Conservation (phyloP, 1,140 invertebrate species). For the Ceratina australensis region DNA sequence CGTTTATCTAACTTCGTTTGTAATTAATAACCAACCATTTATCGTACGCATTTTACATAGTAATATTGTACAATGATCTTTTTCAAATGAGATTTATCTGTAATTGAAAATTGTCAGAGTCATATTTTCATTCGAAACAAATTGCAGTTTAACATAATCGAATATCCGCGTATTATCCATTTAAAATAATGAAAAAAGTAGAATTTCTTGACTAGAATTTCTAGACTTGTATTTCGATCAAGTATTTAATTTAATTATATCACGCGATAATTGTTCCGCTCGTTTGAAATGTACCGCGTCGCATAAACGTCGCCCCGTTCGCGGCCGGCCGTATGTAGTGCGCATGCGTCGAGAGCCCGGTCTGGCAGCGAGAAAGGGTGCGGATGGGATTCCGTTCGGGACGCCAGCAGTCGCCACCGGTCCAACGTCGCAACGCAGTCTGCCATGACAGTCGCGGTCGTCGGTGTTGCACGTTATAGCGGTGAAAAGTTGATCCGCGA, state of each 20-base stretch:
- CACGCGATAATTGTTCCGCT: background rate
- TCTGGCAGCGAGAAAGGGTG: no score
- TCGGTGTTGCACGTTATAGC: conserved; percentile 48
- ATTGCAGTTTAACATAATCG: no score
- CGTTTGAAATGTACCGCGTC: background rate
- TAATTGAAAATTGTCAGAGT: no score
- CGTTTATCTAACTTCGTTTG: conserved; percentile 21
- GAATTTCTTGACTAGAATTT: no score
- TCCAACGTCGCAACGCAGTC: conserved; percentile 31
- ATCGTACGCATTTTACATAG: no score
- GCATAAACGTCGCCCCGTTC: background rate
- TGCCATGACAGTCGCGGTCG: conserved; percentile 57
- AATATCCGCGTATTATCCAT: no score
- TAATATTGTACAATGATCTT: background rate
- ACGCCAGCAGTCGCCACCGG: conserved; percentile 59
- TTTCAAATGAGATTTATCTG: no score
- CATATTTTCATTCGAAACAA: no score
- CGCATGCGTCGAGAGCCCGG: conserved; percentile 52
- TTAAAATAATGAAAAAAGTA: no score
- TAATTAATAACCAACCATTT: no score
- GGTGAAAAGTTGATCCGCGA: background rate
- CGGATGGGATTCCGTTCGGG: no score
- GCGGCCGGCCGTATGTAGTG: conserved; percentile 33
- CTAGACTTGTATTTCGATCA: no score
- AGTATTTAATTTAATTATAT: background rate